phyloP scores from a whole-genome alignment of 92 coral and sea anemone genomes.

The Porites cylindrica region DNA sequence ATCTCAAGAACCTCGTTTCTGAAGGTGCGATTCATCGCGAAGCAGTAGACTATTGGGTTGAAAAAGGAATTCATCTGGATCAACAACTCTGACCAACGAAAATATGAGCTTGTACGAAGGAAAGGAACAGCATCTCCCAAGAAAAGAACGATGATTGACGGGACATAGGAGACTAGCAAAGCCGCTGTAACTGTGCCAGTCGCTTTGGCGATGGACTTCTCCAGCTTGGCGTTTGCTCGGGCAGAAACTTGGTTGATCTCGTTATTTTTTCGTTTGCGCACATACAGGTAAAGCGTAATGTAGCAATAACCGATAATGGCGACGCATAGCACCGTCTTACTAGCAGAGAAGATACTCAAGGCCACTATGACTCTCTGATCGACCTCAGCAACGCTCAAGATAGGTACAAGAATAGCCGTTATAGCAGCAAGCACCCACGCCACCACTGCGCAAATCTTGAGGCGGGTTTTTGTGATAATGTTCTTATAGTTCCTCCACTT shows the following conservation, averaged over 20 bases:
- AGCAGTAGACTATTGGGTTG: slow-evolving; percentile 25
- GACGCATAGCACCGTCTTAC: background rate
- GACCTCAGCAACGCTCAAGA: background rate
- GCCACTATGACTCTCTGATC: background rate
- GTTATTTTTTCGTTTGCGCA: background rate
- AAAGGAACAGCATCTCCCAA: background rate
- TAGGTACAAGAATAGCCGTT: background rate
- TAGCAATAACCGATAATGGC: slow-evolving; percentile 21
- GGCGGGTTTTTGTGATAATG: slow-evolving; percentile 14
- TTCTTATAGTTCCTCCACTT: slow-evolving; percentile 6
- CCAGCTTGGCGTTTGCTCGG: background rate
- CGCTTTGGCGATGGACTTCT: slow-evolving; percentile 4
- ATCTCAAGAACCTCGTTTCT: slow-evolving; percentile 22
- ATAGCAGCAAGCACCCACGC: slow-evolving; percentile 15
- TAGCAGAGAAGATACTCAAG: background rate
- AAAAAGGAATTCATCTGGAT: slow-evolving; percentile 34
- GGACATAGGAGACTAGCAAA: slow-evolving; percentile 15
- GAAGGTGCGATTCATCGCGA: slow-evolving; percentile 18
- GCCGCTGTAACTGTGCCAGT: slow-evolving; percentile 4
- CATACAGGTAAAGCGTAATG: background rate
- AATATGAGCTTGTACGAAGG: slow-evolving; percentile 30
- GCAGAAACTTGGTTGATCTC: background rate
- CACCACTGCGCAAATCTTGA: background rate
- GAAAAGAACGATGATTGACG: slow-evolving; percentile 3
- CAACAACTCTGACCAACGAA: slow-evolving; percentile 34